These are phyloP conservation scores for Matsumurasca onukii DNA, from an alignment of 1,140 invertebrate species.

Conservation along the genomic window DNA sequence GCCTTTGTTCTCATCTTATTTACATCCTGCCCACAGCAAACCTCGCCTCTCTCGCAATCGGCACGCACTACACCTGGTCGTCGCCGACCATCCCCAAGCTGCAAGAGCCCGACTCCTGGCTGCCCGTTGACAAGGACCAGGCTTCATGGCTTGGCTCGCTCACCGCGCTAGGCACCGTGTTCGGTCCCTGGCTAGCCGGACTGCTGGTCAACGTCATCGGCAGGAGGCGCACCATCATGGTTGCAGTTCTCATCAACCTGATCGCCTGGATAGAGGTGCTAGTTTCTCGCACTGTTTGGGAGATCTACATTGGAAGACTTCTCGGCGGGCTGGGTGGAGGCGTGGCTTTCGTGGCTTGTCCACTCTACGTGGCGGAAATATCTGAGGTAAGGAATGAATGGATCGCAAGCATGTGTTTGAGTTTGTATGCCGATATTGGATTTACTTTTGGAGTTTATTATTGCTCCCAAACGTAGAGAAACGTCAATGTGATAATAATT, in stretches of 20 bases:
- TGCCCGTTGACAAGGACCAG: slow-evolving; percentile 25
- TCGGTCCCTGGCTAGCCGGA: slow-evolving; percentile 10
- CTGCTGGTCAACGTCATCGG: slow-evolving; percentile 10
- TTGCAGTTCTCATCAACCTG: slow-evolving; percentile 46
- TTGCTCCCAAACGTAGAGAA: too few species aligned
- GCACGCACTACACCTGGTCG: slow-evolving; percentile 71
- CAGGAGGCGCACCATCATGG: slow-evolving; percentile 60
- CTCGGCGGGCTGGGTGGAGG: slow-evolving; percentile 67
- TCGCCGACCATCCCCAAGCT: slow-evolving; percentile 67
- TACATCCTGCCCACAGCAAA: too few species aligned
- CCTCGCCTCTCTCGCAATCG: slow-evolving; percentile 61
- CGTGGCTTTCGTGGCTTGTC: slow-evolving; percentile 72
- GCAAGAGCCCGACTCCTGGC: slow-evolving; percentile 38
- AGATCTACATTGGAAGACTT: slow-evolving; percentile 40
- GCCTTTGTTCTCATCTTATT: too few species aligned
- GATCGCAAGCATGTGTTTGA: too few species aligned
- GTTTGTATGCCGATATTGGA: too few species aligned
- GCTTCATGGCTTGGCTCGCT: slow-evolving; percentile 27
- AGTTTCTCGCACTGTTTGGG: slow-evolving; percentile 55
- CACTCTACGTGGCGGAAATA: slow-evolving; percentile 87
- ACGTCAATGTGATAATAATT: too few species aligned
- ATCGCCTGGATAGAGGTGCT: slow-evolving; percentile 74
- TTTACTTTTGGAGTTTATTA: too few species aligned
- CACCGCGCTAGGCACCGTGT: slow-evolving; percentile 6
- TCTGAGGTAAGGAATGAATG: slow-evolving; percentile 72